Conservation (phyloP, 2,113 vertebrate species). For the Notothenia rossii region DNA sequence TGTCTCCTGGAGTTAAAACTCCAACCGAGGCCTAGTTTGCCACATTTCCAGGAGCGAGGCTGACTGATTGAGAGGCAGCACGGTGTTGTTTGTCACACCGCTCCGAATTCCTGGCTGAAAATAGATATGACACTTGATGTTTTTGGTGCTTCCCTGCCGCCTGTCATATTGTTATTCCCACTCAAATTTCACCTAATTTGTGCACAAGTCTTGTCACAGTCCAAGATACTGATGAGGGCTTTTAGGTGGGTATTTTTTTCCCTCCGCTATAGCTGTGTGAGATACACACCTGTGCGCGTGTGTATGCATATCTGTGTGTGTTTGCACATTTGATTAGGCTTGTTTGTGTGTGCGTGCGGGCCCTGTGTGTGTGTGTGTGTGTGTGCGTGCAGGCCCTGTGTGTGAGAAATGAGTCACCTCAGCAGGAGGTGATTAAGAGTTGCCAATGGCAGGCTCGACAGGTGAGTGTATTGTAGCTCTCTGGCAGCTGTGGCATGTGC, state of each 20-base stretch:
- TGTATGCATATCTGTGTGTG: neutral
- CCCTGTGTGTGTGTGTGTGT: slow-evolving; percentile 2
- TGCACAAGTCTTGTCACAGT: slow-evolving; percentile 81
- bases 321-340: slow-evolving; percentile 67
- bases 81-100: slow-evolving; percentile 80
- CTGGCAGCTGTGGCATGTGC: slow-evolving; percentile 76
- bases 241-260: slow-evolving; percentile 67
- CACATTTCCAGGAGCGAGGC: slow-evolving; percentile 58
- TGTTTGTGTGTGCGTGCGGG: slow-evolving; percentile 62
- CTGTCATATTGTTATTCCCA: slow-evolving; percentile 82
- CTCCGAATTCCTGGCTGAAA: slow-evolving; percentile 75
- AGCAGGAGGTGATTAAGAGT: slow-evolving; percentile 76
- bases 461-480: slow-evolving; percentile 72
- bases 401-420: slow-evolving; percentile 69
- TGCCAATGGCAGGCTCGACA: slow-evolving; percentile 79
- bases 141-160: slow-evolving; percentile 73
- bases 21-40: slow-evolving; percentile 56
- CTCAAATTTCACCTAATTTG: slow-evolving; percentile 82
- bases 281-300: slow-evolving; percentile 45
- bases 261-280: slow-evolving; percentile 37
- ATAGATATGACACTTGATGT: slow-evolving; percentile 81
- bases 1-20: slow-evolving; percentile 51
- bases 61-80: slow-evolving; percentile 76
- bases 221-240: slow-evolving; percentile 76
- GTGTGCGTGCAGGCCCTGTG: neutral